Evolutionary conservation across 2,797 vertebrate species (phyloP).

Genomic region (Etheostoma perlongum): DNA sequence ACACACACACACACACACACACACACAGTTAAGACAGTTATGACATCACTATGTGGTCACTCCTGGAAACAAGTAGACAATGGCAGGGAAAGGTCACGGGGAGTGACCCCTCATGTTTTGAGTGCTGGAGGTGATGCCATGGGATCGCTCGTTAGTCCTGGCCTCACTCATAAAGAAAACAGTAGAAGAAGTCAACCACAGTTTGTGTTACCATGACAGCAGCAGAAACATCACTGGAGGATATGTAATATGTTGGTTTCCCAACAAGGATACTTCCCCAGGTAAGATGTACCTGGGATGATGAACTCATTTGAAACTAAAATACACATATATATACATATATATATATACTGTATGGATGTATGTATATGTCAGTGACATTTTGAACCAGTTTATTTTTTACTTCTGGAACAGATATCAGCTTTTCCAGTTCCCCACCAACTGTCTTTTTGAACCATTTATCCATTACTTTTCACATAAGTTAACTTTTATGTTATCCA

Average conservation of each 20-base stretch:
- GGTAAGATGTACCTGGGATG: background rate
- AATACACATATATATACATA: background rate
- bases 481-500: too few relatives aligned
- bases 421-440: too few relatives aligned
- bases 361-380: too few relatives aligned
- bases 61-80: conserved; percentile 77
- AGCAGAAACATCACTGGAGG: conserved; percentile 44
- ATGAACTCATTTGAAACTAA: background rate
- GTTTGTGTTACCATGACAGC: conserved; percentile 59
- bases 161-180: conserved; percentile 63
- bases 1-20: too few relatives aligned
- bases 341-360: too few relatives aligned
- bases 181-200: conserved; percentile 49
- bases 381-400: too few relatives aligned
- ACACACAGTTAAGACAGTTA: conserved; percentile 17
- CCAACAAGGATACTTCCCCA: background rate
- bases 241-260: conserved; percentile 10
- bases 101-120: conserved; percentile 43
- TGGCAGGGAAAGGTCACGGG: conserved; percentile 57
- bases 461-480: too few relatives aligned
- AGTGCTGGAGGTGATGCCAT: conserved; percentile 36
- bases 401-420: too few relatives aligned
- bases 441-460: too few relatives aligned
- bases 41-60: conserved; percentile 63
- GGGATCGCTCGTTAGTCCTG: conserved; percentile 47